Conservation (phyloP, 2,888 invertebrate genomes). For the Nomada fabriciana region DNA sequence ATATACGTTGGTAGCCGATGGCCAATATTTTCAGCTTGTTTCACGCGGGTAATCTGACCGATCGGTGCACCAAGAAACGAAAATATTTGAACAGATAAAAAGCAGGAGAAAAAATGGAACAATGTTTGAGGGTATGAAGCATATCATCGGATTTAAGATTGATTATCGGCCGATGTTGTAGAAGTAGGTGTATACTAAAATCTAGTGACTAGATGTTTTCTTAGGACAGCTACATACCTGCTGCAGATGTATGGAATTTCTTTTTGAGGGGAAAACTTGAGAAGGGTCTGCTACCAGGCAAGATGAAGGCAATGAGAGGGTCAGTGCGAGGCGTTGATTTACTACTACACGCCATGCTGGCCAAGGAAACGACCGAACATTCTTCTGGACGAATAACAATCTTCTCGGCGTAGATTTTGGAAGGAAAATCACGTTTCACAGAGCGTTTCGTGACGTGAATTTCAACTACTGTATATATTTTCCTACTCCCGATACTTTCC, state of each 20-base stretch:
- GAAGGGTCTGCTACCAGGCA: slow-evolving; percentile 36
- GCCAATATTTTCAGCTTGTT: slow-evolving; percentile 1
- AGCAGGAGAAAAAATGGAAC: not conserved
- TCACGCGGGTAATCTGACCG: not conserved
- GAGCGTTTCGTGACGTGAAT: slow-evolving; percentile 32
- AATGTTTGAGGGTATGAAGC: slow-evolving; percentile 5
- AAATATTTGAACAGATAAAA: slow-evolving; percentile 43
- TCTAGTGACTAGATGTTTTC: slow-evolving; percentile 25
- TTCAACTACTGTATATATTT: not conserved
- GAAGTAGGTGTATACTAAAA: not conserved
- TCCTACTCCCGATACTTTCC: not conserved
- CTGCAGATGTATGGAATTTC: slow-evolving; percentile 21
- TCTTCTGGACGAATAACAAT: slow-evolving; percentile 12
- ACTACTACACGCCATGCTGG: not conserved
- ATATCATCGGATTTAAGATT: not conserved
- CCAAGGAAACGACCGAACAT: slow-evolving; percentile 10
- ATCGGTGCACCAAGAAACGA: slow-evolving; percentile 4
- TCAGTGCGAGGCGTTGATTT: slow-evolving; percentile 38
- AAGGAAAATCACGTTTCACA: slow-evolving; percentile 40
- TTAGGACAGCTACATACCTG: slow-evolving; percentile 53
- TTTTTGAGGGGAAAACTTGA: slow-evolving; percentile 27
- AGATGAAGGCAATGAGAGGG: not conserved
- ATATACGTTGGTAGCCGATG: not conserved
- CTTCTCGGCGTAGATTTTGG: not conserved
- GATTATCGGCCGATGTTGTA: slow-evolving; percentile 27